Evolutionary conservation across 2,113 vertebrate genomes (phyloP).

Genomic region (Limanda limanda): DNA sequence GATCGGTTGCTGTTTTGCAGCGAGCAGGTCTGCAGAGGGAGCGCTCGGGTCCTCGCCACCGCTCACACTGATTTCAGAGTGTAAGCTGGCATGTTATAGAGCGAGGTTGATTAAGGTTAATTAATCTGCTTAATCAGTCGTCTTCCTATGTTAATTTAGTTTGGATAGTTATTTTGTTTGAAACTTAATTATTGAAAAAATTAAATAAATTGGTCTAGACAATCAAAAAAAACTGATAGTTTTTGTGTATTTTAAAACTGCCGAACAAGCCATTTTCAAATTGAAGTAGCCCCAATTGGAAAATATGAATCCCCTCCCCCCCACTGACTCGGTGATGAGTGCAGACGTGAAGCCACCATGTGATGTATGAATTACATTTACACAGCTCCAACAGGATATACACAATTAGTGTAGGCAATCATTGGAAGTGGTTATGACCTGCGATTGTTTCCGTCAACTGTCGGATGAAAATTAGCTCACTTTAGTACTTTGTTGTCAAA

Average conservation of each 20-base stretch:
- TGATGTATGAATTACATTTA: constrained; percentile 49
- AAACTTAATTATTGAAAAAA: not conserved
- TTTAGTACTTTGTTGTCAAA: constrained; percentile 63
- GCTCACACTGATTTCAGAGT: constrained; percentile 40
- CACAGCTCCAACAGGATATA: constrained; percentile 20
- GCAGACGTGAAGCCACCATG: constrained; percentile 13
- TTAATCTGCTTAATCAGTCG: constrained; percentile 33
- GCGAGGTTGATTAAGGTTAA: constrained; percentile 78
- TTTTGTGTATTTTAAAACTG: not conserved
- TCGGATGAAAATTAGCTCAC: constrained; percentile 68
- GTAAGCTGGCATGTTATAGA: constrained; percentile 47
- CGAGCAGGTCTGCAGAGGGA: constrained; percentile 49
- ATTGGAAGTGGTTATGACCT: constrained; percentile 35
- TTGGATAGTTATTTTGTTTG: not conserved
- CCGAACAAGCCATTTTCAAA: not conserved
- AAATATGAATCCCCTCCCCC: not conserved
- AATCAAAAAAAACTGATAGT: not conserved
- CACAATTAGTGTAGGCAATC: constrained; percentile 32
- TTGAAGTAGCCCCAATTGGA: constrained; percentile 14
- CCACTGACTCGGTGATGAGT: not conserved
- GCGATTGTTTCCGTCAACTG: constrained; percentile 75
- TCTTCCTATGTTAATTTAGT: constrained; percentile 12
- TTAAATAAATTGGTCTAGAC: not conserved
- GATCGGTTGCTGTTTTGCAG: constrained; percentile 56
- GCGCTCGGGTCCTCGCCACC: constrained; percentile 29